Evolutionary conservation across 92 coral and sea anemone species (phyloP), one percentile per base, ranked within the genome.

Genomic region (Desmophyllum pertusum): DNA sequence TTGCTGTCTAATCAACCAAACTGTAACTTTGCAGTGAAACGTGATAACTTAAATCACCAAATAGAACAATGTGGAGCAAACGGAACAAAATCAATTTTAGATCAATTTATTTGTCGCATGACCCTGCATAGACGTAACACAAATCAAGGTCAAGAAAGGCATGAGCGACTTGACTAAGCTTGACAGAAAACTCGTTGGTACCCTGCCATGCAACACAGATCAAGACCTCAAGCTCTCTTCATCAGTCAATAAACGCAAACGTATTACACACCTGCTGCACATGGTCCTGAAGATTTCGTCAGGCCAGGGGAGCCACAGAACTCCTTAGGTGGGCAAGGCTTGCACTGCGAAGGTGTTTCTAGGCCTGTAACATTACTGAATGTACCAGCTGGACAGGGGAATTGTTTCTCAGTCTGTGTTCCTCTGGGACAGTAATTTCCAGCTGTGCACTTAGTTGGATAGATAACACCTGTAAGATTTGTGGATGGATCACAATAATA

Each of bases 401-500:
- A 89, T 71, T 97, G 88, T 79, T 87, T 86, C 83, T 94, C 93
- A 5, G 94, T 86, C 70, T 80, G 91, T 59, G 99, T 97, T 74
- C 95, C 98, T 15, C 67, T 69, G 39, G 99, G 97, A 37, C 99
- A 97, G 87, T 97, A 97, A 85, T 93, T 93, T 7, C 99, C 99
- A 52, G 91, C 92, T n/a, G 98, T 90, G 80, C 99, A 97, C 61
- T 89, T 85, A 21, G 86, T 92, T 38, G 99, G 99, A 45, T 79
- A 73, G 35, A 94, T 91, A 17, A 94, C 98, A 25, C 98, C 98
- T 25, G 91, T 88, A 35, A 77, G 66, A 62, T 84, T 90, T 46
- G 85, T 27, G 5, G 92, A 73, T 10, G 98, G 98, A 57, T 93
- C 95, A 77, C 99, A 97, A 57, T 84, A 97, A 86, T 81, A 87